Percentiles rank a stretch among this genome's conserved stretches.
Evolutionary conservation across 2,888 invertebrate genomes (phyloP).

Genomic region (Axea sp.): DNA sequence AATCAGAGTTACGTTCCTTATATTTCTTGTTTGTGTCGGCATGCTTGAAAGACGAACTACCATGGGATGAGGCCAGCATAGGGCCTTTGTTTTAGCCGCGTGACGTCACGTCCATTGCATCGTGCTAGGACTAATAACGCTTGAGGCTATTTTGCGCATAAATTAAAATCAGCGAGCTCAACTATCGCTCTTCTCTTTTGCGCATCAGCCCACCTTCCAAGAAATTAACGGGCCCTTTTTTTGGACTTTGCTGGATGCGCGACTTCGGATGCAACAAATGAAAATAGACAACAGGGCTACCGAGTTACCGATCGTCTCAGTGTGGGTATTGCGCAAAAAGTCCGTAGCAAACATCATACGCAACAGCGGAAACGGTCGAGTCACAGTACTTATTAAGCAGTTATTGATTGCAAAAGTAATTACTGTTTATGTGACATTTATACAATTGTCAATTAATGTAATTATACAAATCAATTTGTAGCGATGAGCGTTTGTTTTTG

Average conservation of each 20-base stretch:
- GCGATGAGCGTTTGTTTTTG: slow-evolving; percentile 6
- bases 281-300: slow-evolving; percentile 46
- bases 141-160: slow-evolving; percentile 74
- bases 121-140: slow-evolving; percentile 76
- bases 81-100: slow-evolving; percentile 78
- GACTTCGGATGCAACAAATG: slow-evolving; percentile 17
- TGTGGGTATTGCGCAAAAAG: slow-evolving; percentile 39
- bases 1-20: slow-evolving; percentile 30
- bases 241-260: slow-evolving; percentile 1
- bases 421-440: slow-evolving; percentile 41
- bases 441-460: slow-evolving; percentile 53
- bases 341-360: slow-evolving; percentile 37
- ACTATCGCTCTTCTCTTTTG: slow-evolving; percentile 60
- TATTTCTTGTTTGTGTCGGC: slow-evolving; percentile 66
- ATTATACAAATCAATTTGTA: slow-evolving; percentile 47
- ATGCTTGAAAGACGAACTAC: slow-evolving; percentile 70
- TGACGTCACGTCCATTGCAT: slow-evolving; percentile 75
- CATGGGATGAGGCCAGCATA: slow-evolving; percentile 69
- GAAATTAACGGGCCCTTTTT: slow-evolving; percentile 42
- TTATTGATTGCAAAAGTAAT: slow-evolving; percentile 59
- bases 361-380: slow-evolving; percentile 44
- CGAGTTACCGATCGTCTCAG: slow-evolving; percentile 29
- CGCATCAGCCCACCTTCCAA: slow-evolving; percentile 51
- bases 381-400: slow-evolving; percentile 43
- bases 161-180: slow-evolving; percentile 73